phyloP scores from a whole-genome alignment of 2,113 vertebrate species.

The Megalops atlanticus region DNA sequence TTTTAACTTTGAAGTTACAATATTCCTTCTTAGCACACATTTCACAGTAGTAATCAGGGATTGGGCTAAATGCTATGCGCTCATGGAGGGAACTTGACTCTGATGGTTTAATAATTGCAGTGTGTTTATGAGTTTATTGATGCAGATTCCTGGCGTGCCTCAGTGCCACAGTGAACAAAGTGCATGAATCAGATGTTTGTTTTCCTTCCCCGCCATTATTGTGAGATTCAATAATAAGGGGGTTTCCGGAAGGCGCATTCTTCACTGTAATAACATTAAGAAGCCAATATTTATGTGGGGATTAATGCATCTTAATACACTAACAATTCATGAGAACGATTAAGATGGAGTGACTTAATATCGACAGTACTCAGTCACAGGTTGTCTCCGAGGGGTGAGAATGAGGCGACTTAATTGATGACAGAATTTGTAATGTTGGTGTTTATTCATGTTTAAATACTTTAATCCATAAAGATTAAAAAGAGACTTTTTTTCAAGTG shows the following conservation, averaged over 20 bases:
- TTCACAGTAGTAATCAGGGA: background rate
- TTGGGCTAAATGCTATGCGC: background rate
- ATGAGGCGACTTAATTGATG: slow-evolving; percentile 35
- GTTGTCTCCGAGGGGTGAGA: background rate
- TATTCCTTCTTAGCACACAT: too few species aligned
- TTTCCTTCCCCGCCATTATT: slow-evolving; percentile 1
- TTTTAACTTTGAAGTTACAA: too few species aligned
- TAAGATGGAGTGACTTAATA: slow-evolving; percentile 52
- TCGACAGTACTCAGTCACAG: slow-evolving; percentile 30
- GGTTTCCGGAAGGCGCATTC: slow-evolving; percentile 22
- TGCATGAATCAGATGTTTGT: background rate
- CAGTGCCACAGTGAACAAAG: background rate
- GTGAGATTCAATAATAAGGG: slow-evolving; percentile 12
- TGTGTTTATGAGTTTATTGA: background rate
- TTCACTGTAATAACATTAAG: slow-evolving; percentile 48
- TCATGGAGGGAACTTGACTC: background rate
- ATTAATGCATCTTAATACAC: slow-evolving; percentile 55
- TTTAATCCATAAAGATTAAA: slow-evolving; percentile 29
- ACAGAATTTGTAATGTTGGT: slow-evolving; percentile 31
- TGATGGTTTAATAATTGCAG: background rate
- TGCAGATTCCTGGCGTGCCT: background rate
- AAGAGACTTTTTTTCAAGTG: slow-evolving; percentile 20
- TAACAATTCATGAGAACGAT: slow-evolving; percentile 52
- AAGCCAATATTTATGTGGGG: slow-evolving; percentile 52
- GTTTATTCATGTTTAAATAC: slow-evolving; percentile 40